These are phyloP conservation scores for Novumbra hubbsi DNA, from an alignment of 2,797 vertebrate species.

Conservation along the genomic window DNA sequence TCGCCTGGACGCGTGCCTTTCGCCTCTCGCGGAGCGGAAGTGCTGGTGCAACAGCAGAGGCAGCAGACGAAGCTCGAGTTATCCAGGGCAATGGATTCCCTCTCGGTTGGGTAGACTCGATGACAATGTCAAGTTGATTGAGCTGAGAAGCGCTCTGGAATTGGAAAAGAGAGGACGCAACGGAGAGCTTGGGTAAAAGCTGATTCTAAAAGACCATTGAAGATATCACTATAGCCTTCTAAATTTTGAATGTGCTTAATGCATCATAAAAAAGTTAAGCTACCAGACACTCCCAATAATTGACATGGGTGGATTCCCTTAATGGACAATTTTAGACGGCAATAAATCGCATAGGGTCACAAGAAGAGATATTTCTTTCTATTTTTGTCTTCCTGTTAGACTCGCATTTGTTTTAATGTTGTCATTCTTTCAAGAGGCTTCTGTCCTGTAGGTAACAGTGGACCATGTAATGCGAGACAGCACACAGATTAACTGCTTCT, in stretches of 20 bases:
- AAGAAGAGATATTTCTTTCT: not conserved
- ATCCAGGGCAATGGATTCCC: constrained; percentile 79
- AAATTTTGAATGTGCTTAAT: not conserved
- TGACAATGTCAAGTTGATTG: constrained; percentile 23
- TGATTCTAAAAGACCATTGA: not conserved
- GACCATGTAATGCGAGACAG: not conserved
- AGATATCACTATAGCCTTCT: not conserved
- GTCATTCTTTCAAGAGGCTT: not conserved
- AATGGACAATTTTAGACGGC: too few relatives aligned
- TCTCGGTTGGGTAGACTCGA: constrained; percentile 26
- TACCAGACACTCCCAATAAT: constrained; percentile 13
- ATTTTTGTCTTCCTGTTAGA: not conserved
- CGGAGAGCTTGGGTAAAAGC: not conserved
- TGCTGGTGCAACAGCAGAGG: constrained; percentile 77
- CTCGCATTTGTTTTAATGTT: not conserved
- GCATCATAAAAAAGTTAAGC: not conserved
- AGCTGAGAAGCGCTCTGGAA: not conserved
- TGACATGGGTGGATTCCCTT: too few relatives aligned
- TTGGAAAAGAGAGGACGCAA: not conserved
- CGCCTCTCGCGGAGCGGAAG: constrained; percentile 86
- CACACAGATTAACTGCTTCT: not conserved
- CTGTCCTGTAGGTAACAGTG: not conserved
- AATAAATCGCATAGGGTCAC: not conserved
- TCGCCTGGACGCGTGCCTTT: constrained; percentile 87
- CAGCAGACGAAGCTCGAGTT: constrained; percentile 57